Percentiles rank a stretch among this genome's conserved stretches.
These are phyloP conservation scores for Prenolepis imparis DNA, from an alignment of 2,888 invertebrate species.

Conservation along the genomic window DNA sequence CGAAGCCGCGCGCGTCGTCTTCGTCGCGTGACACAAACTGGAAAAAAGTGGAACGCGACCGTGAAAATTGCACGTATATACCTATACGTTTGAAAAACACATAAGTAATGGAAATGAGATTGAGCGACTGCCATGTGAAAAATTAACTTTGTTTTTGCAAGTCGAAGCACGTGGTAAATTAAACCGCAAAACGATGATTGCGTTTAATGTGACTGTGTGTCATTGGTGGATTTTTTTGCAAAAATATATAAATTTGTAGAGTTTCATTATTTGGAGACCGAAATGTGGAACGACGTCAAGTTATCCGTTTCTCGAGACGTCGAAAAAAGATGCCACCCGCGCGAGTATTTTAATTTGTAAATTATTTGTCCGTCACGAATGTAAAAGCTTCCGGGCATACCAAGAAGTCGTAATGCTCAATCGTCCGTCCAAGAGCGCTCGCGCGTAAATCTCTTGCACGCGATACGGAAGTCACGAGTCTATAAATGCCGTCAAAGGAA, in stretches of 20 bases:
- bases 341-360: slow-evolving; percentile 20
- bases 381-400: slow-evolving; percentile 49
- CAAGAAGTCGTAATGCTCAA: slow-evolving; percentile 41
- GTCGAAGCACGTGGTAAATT: background rate
- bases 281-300: background rate
- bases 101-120: slow-evolving; percentile 14
- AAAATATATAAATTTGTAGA: background rate
- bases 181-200: slow-evolving; percentile 6
- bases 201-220: background rate
- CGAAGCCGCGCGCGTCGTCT: slow-evolving; percentile 45
- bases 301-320: background rate
- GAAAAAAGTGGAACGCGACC: slow-evolving; percentile 49
- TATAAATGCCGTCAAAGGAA: slow-evolving; percentile 54
- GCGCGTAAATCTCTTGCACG: slow-evolving; percentile 55
- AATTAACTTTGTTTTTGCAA: slow-evolving; percentile 39
- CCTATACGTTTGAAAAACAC: slow-evolving; percentile 30
- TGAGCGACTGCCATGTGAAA: background rate
- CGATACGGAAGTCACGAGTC: slow-evolving; percentile 56
- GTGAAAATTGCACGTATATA: slow-evolving; percentile 37
- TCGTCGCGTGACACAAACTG: slow-evolving; percentile 64
- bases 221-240: background rate
- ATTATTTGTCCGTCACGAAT: slow-evolving; percentile 37
- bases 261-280: background rate
- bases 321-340: background rate
- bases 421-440: slow-evolving; percentile 43